Evolutionary conservation across 2,888 invertebrate species (phyloP), one percentile per base, ranked within the genome.

Genomic region (Cosmopolites sordidus): DNA sequence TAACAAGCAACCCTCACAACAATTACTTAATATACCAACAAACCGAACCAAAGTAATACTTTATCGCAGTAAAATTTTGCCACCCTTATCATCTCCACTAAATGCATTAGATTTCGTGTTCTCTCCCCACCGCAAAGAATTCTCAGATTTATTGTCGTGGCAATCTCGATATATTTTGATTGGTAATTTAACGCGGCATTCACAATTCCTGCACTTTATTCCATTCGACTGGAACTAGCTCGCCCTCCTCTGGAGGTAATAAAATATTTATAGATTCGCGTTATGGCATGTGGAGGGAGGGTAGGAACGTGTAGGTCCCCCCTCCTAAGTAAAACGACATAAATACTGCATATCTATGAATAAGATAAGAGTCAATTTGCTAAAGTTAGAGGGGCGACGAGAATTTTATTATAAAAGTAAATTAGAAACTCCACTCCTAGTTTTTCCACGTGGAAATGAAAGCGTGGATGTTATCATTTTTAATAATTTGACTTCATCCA

Each of bases 161-260:
- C 40, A 40, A 40, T 16, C 40, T 11, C 16, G 17, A 16, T 40
- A 40, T 43, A 55, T 55, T 55, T 55, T 55, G 50, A 50, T 51
- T 48, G 55, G 43, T 43, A 55, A 55, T 55, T 55, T 55, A 50
- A 51, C 55, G 46, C 55, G 39, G 46, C 30, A 46, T 42, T 38
- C 45, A 55, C 48, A 47, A 55, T 55, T 55, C 51, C 51, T 48
- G 48, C 50, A 54, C 46, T 50, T 27, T 27, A 27, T 27, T 27
- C 9, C 27, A 27, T 27, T 9, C 27, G 9, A 27, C 27, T 6
- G 27, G 27, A 27, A 27, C n/a, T n/a, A n/a, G n/a, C n/a, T n/a
- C 27, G 27, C 40, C 14, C 16, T 8, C 9, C 17, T 14, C 40
- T 16, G 17, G 16, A 40, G 40, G 8, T 16, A 22, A 40, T 40